Base-by-base conservation (phyloP, 2,888 invertebrate species). In the Sinotaia quadrata region DNA sequence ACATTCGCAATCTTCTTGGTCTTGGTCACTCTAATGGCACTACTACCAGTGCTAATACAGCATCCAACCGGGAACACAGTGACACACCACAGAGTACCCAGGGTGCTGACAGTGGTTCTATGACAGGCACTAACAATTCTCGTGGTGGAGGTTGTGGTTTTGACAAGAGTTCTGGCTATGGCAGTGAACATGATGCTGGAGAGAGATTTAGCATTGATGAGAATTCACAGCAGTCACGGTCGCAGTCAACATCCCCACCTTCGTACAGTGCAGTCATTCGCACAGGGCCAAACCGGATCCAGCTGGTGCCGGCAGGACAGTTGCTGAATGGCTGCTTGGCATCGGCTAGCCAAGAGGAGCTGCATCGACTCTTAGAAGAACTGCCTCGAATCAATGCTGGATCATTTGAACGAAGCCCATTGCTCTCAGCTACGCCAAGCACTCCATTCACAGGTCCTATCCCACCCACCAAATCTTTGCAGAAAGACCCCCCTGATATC, bases 91-190 rank as follows among this genome's bases (percentile, higher is more conserved):
- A 66, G 10, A 67, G 69, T 4, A 67, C 59, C 15, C 29, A 59
- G 49, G 70, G 61, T 51, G 67, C 61, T 3, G 82, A 82, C 54
- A 77, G 74, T 69, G 71, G 77, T 66, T 82, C 82, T 44, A 78
- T 75, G 24, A 79, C 78, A 63, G 84, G 82, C 21, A 83, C 82
- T 24, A 76, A 77, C 10, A 82, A 81, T 71, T 82, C 80, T 29
- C 71, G 70, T 49, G 65, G 66, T 51, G 56, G 54, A n/a, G 58
- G 79, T 2, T 75, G 74, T 67, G 80, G 81, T 33, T 82, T 79
- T 56, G 84, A 84, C 66, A 84, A 84, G 67, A 83, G 83, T 71
- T 84, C 84, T 2, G 84, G 84, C 18, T 84, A 84, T 59, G 83
- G 83, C 31, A 84, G 84, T 74, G 84, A 83, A 61, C 82, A 82